phyloP scores from a whole-genome alignment of 2,113 vertebrate genomes.

The Mionectes macconnelli region DNA sequence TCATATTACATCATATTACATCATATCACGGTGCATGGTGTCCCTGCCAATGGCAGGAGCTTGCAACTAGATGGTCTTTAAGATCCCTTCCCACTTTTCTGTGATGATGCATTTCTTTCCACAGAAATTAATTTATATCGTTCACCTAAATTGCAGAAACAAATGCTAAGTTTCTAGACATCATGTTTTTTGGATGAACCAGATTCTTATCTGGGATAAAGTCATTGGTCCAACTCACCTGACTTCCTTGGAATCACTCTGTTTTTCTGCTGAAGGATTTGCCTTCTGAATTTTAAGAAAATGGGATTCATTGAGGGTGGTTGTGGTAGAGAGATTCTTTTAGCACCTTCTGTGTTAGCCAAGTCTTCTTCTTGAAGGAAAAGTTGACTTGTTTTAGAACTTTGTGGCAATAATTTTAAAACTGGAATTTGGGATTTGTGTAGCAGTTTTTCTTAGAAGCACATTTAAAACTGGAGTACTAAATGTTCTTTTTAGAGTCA shows the following conservation, averaged over 20 bases:
- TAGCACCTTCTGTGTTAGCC: neutral
- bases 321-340: neutral
- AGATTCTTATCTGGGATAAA: neutral
- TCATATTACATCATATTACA: neutral
- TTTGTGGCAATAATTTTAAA: neutral
- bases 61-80: neutral
- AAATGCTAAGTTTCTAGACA: neutral
- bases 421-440: neutral
- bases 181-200: accelerated
- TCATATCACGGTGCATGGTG: neutral
- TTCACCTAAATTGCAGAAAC: neutral
- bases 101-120: neutral
- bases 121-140: neutral
- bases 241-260: neutral
- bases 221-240: neutral
- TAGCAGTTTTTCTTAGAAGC: neutral
- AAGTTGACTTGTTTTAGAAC: neutral
- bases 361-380: neutral
- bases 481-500: neutral
- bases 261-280: neutral
- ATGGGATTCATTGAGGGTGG: neutral
- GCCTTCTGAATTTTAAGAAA: neutral
- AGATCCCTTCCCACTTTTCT: neutral
- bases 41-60: neutral
- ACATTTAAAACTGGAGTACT: neutral